Conservation (phyloP, 37 sponge, comb jelly and placozoan genomes). For the Corticium candelabrum region DNA sequence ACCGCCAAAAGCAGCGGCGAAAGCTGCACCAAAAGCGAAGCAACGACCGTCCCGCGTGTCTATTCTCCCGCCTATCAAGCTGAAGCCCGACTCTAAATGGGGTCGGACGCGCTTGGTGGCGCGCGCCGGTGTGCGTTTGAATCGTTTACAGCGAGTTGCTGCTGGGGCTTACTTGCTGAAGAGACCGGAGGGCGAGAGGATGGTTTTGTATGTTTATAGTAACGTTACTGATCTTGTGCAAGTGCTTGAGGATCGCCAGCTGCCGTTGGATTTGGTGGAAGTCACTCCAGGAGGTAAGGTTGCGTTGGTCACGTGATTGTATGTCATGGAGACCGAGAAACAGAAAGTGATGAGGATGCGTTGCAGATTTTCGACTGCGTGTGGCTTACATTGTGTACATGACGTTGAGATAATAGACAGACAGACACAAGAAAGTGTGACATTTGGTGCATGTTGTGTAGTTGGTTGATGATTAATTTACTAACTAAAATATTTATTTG, state of each 20-base stretch:
- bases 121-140: not conserved
- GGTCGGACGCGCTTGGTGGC: not conserved
- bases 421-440: too few species aligned
- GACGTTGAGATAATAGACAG: too few species aligned
- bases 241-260: not conserved
- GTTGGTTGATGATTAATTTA: too few species aligned
- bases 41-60: not conserved
- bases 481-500: too few species aligned
- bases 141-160: not conserved
- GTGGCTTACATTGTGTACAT: too few species aligned
- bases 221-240: not conserved
- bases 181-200: not conserved
- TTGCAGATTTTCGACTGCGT: too few species aligned
- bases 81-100: not conserved
- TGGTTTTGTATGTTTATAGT: not conserved
- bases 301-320: not conserved
- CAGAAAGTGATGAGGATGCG: too few species aligned
- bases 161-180: not conserved
- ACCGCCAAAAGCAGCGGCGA: too few species aligned
- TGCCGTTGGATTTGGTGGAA: not conserved
- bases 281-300: not conserved
- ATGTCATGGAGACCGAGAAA: too few species aligned
- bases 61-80: not conserved
- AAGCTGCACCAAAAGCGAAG: not conserved
- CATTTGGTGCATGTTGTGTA: too few species aligned